A percentile compares a stretch with the other conserved stretches of the same genome.
These are phyloP conservation scores for Delichon dasypus DNA, from an alignment of 2,797 vertebrate genomes.

Conservation along the genomic window DNA sequence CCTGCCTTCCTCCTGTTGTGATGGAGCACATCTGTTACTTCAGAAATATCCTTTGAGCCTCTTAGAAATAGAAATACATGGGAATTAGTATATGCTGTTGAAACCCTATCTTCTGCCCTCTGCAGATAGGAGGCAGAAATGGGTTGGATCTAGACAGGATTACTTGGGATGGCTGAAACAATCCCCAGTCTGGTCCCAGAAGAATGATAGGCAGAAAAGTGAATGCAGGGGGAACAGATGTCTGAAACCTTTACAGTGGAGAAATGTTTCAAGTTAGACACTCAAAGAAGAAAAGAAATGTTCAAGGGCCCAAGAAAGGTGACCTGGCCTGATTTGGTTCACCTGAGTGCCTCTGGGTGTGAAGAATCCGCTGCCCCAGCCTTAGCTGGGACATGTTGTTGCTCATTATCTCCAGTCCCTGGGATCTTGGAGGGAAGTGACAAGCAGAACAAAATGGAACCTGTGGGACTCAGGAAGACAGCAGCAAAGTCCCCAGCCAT, in stretches of 20 bases:
- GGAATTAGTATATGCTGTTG: neutral
- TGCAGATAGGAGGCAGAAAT: neutral
- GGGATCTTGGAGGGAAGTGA: neutral
- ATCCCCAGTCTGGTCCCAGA: neutral
- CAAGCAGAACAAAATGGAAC: neutral
- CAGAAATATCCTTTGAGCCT: neutral
- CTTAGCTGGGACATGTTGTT: neutral
- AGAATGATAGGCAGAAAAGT: neutral
- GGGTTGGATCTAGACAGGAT: neutral
- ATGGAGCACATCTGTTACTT: neutral
- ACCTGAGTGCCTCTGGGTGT: neutral
- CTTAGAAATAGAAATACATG: neutral
- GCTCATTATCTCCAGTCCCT: neutral
- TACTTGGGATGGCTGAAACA: neutral
- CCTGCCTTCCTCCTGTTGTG: neutral
- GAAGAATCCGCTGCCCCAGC: neutral
- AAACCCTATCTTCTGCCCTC: neutral
- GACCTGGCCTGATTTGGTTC: neutral
- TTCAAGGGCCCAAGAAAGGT: neutral
- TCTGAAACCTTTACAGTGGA: neutral
- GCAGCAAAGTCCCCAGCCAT: slow-evolving; percentile 1
- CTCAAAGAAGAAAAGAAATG: neutral
- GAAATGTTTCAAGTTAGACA: neutral
- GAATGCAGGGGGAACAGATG: neutral
- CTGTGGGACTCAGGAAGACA: neutral